Conservation (phyloP, 2,888 invertebrate genomes). For the Trachelus stipa region DNA sequence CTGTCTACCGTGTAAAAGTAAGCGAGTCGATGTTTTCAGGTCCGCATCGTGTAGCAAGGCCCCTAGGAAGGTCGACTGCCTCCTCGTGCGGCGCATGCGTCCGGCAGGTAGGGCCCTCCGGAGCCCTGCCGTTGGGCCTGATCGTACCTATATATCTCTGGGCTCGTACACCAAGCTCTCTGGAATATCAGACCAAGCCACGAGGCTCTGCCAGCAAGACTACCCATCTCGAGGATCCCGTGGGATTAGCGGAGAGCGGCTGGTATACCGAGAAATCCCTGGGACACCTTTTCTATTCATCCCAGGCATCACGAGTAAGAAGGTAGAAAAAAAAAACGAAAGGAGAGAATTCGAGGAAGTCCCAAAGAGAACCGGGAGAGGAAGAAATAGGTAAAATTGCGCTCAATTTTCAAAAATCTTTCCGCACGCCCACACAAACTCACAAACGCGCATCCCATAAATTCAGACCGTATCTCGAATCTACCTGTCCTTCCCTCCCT, state of each 20-base stretch:
- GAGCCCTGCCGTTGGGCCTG: background rate
- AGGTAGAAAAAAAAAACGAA: slow-evolving; percentile 22
- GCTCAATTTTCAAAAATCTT: background rate
- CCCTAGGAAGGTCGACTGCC: slow-evolving; percentile 59
- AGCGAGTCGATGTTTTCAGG: slow-evolving; percentile 51
- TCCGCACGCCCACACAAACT: background rate
- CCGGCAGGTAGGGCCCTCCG: slow-evolving; percentile 7
- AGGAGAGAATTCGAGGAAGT: slow-evolving; percentile 23
- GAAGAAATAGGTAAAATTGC: slow-evolving; percentile 6
- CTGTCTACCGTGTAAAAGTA: slow-evolving; percentile 3
- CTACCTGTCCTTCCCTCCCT: background rate
- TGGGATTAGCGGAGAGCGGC: background rate
- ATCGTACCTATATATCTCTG: background rate
- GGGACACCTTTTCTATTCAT: background rate
- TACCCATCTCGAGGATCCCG: background rate
- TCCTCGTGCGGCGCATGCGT: slow-evolving; percentile 37
- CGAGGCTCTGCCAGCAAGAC: background rate
- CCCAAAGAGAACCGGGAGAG: slow-evolving; percentile 10
- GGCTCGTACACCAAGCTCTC: background rate
- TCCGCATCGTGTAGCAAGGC: slow-evolving; percentile 55
- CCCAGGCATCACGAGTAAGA: background rate
- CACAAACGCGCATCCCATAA: background rate
- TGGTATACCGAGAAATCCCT: background rate
- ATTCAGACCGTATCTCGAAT: background rate
- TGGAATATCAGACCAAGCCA: background rate